phyloP scores from a whole-genome alignment of 1,140 invertebrate species.

The Drosophila albomicans region DNA sequence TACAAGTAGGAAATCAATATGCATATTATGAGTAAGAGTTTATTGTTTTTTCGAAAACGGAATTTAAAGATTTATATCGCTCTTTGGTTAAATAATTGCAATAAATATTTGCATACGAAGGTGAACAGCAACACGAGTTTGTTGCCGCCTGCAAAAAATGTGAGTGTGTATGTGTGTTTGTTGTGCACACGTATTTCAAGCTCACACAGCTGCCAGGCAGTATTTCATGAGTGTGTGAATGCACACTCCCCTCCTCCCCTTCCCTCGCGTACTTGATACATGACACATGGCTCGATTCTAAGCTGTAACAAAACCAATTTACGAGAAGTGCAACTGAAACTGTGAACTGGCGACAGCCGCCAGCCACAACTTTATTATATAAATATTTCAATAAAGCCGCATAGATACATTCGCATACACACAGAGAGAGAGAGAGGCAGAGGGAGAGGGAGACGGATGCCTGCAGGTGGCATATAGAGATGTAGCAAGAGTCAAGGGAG shows the following conservation, averaged over 20 bases:
- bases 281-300: constrained; percentile 9
- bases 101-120: constrained; percentile 11
- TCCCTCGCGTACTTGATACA: neutral
- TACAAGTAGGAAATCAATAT: neutral
- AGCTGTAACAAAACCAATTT: constrained; percentile 64
- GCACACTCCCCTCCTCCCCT: neutral
- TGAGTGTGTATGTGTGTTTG: neutral
- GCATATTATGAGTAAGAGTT: neutral
- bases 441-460: too few species aligned
- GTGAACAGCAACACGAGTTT: constrained; percentile 9
- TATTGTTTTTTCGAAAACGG: constrained; percentile 1
- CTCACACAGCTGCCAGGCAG: neutral
- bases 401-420: constrained; percentile 33
- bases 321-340: constrained; percentile 45
- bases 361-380: constrained; percentile 75
- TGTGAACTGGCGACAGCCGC: constrained; percentile 27
- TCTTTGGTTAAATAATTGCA: constrained; percentile 8
- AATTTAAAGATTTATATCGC: constrained; percentile 5
- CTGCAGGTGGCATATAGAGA: constrained; percentile 40
- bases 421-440: neutral
- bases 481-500: constrained; percentile 65
- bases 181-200: neutral
- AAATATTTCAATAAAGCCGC: constrained; percentile 72
- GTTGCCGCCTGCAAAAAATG: neutral
- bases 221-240: neutral